Conservation (phyloP, 2,888 invertebrate species). For the Lomographa bimaculata region DNA sequence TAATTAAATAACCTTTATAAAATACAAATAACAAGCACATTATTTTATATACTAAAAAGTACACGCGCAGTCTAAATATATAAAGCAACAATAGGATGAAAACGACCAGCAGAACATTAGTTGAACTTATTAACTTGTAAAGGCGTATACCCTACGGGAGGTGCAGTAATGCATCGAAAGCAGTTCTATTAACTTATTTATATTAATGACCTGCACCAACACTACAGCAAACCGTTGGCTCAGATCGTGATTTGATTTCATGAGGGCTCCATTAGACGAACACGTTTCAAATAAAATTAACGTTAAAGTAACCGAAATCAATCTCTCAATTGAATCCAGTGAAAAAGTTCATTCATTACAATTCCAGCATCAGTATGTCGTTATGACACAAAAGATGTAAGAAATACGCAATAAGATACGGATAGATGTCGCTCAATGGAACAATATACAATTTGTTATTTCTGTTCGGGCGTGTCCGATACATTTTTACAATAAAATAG, state of each 20-base stretch:
- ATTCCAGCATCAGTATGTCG: conserved; percentile 44
- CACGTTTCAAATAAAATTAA: conserved; percentile 29
- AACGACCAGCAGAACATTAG: conserved; percentile 13
- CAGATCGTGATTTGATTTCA: conserved; percentile 34
- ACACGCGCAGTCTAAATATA: no score
- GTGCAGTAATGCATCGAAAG: conserved; percentile 25
- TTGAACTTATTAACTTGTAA: conserved; percentile 27
- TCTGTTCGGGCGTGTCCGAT: conserved; percentile 48
- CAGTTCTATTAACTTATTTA: conserved; percentile 34
- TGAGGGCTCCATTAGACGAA: conserved; percentile 29
- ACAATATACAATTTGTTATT: conserved; percentile 63
- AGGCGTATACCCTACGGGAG: conserved; percentile 25
- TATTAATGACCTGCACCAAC: conserved; percentile 33
- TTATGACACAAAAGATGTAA: conserved; percentile 45
- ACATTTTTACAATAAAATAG: conserved; percentile 62
- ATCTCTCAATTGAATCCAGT: conserved; percentile 17
- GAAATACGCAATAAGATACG: conserved; percentile 47
- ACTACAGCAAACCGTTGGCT: conserved; percentile 33
- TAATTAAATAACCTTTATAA: no score
- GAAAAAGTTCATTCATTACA: conserved; percentile 26
- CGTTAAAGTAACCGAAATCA: conserved; percentile 5
- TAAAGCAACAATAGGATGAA: conserved; percentile 9
- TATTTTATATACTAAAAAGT: no score
- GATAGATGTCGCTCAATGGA: conserved; percentile 49
- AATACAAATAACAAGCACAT: background rate